These are phyloP conservation scores for Chionis minor DNA, from an alignment of 2,113 vertebrate genomes.

Conservation along the genomic window DNA sequence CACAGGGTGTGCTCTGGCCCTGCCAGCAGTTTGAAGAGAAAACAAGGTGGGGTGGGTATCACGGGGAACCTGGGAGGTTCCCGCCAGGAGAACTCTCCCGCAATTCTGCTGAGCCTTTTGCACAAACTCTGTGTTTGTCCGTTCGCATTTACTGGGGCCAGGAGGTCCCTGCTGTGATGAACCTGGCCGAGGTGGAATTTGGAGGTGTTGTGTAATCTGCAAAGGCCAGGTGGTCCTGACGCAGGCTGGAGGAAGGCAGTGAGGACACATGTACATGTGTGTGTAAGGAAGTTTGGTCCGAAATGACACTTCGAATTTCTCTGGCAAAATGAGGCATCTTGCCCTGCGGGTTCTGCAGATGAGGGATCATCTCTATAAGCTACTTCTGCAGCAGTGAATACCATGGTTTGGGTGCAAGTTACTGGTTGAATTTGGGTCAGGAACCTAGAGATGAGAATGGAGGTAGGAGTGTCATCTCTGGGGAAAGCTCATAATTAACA, in stretches of 20 bases:
- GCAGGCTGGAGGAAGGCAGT: neutral
- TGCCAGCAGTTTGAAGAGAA: neutral
- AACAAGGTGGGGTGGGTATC: neutral
- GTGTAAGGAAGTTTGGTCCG: neutral
- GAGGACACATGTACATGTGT: neutral
- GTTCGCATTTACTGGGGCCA: neutral
- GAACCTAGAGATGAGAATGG: neutral
- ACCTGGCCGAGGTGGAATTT: neutral
- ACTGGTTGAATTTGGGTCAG: neutral
- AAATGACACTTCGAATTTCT: neutral
- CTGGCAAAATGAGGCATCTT: neutral
- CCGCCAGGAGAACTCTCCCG: neutral
- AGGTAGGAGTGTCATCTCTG: neutral
- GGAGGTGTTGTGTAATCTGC: neutral
- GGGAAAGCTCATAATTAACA: neutral
- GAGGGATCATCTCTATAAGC: neutral
- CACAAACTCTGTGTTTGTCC: neutral
- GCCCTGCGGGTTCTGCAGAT: neutral
- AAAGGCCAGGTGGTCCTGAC: neutral
- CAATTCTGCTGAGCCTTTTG: neutral
- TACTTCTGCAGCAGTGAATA: neutral
- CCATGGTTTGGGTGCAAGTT: neutral
- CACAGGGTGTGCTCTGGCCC: too few relatives aligned
- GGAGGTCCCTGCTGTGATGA: neutral
- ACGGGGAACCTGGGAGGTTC: neutral